phyloP scores from a whole-genome alignment of 2,888 invertebrate genomes.

The Neoscelio sp. region DNA sequence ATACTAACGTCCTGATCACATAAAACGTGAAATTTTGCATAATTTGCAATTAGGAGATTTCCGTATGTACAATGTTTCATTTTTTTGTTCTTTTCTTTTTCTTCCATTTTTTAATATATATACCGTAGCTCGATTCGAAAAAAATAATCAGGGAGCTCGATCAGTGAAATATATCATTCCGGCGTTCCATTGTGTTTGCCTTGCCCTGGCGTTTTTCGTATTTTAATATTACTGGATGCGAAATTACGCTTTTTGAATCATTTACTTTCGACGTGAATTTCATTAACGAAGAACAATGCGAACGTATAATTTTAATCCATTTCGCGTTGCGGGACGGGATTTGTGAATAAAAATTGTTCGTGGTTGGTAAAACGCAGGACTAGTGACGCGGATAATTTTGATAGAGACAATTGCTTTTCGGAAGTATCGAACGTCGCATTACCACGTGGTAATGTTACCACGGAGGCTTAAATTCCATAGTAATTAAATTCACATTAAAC shows the following conservation, averaged over 20 bases:
- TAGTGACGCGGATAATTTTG: slow-evolving; percentile 30
- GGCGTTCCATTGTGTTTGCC: neutral
- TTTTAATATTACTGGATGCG: too few species aligned
- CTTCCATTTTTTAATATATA: slow-evolving; percentile 5
- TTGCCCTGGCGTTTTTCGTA: too few species aligned
- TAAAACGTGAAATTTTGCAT: slow-evolving; percentile 65
- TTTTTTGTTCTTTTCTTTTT: slow-evolving; percentile 28
- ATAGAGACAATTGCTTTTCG: slow-evolving; percentile 27
- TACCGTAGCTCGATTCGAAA: slow-evolving; percentile 46
- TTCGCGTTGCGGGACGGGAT: neutral
- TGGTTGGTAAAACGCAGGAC: too few species aligned
- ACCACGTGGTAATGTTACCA: too few species aligned
- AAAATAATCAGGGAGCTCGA: slow-evolving; percentile 30
- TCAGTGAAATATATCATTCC: slow-evolving; percentile 30
- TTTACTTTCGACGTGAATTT: too few species aligned
- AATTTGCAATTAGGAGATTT: slow-evolving; percentile 68
- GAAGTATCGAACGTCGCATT: neutral
- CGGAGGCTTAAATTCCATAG: neutral
- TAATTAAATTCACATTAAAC: slow-evolving; percentile 41
- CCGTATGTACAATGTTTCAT: slow-evolving; percentile 59
- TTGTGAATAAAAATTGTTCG: too few species aligned
- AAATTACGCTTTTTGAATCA: too few species aligned
- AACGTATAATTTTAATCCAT: neutral
- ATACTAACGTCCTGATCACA: slow-evolving; percentile 68
- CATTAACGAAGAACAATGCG: too few species aligned